Evolutionary conservation across 2,888 invertebrate species (phyloP).

Genomic region (Eupithecia abbreviata): DNA sequence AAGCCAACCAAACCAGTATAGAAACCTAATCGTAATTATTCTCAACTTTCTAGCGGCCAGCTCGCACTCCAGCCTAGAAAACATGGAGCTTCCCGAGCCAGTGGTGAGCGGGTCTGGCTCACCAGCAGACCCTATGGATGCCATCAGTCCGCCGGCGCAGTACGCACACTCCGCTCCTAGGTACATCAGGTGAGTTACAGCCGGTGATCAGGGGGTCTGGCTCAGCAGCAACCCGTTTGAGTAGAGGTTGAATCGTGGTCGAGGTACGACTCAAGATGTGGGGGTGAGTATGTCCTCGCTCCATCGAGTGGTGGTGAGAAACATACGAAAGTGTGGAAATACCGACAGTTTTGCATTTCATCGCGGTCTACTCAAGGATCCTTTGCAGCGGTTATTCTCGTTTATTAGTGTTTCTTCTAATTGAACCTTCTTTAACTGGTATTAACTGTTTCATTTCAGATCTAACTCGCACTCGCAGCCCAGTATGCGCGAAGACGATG

Average conservation of each 20-base stretch:
- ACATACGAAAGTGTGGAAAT: no score
- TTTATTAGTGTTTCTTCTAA: not conserved
- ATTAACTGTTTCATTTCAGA: constrained; percentile 59
- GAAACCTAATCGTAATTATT: no score
- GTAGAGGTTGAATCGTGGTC: no score
- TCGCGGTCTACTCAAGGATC: no score
- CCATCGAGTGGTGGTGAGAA: no score
- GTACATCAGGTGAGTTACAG: constrained; percentile 67
- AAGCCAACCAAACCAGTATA: no score
- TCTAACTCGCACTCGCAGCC: constrained; percentile 87
- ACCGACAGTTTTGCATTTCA: no score
- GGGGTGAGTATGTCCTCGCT: no score
- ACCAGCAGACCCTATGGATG: constrained; percentile 77
- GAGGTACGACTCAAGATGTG: no score
- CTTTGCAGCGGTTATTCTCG: no score
- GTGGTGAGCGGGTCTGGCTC: constrained; percentile 62
- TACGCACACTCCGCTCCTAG: constrained; percentile 85
- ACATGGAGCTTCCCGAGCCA: constrained; percentile 66
- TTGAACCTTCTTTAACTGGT: not conserved
- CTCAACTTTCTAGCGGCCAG: constrained; percentile 60
- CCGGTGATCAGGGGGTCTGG: constrained; percentile 62
- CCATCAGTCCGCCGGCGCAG: constrained; percentile 89
- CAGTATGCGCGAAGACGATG: constrained; percentile 81
- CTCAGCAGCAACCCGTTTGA: not conserved
- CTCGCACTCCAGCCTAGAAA: constrained; percentile 73